Evolutionary conservation across 2,888 invertebrate species (phyloP), one percentile per base, ranked within the genome.

Genomic region (Philereme transversata): DNA sequence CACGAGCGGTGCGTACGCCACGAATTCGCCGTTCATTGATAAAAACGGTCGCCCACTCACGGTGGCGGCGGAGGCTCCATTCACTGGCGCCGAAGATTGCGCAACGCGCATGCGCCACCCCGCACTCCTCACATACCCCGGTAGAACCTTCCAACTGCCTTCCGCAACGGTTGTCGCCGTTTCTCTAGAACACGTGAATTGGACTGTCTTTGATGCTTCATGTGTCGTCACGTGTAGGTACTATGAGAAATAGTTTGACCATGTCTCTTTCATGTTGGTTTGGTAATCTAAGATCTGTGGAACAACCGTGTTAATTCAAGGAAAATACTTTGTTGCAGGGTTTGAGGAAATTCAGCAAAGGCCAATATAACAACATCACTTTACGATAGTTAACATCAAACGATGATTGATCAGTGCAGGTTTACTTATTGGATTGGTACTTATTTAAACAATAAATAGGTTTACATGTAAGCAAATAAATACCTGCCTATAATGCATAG

Each of bases 21-120:
- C 86, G 78, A 87, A 85, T 88, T 89, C 79, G 88, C 87, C 81
- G 88, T 90, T 87, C 92, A 92, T 92, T 91, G 88, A 92, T 92
- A 90, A 91, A 90, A 89, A 90, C 83, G 74, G 71, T 82, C 88
- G 80, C 92, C 89, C 87, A 90, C 90, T 75, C 84, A 71, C 69
- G 75, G 11, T 11, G 43, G 68, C 71, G 57, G 70, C 74, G 72
- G 80, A 80, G 82, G 74, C 77, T 87, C 90, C 91, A 90, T 90
- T 90, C 90, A 89, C 88, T 82, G 87, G 88, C 87, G 88, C 88
- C 87, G 73, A 49, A 68, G 74, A 72, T 91, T 90, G 90, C 85
- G 84, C 90, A 91, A 90, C 74, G 78, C 79, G 77, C 83, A 77
- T 82, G 84, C 82, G 81, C 44, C 35, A 75, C 76, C 77, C 70